These are phyloP conservation scores for Menidia menidia DNA, from an alignment of 2,797 vertebrate species.

Conservation along the genomic window DNA sequence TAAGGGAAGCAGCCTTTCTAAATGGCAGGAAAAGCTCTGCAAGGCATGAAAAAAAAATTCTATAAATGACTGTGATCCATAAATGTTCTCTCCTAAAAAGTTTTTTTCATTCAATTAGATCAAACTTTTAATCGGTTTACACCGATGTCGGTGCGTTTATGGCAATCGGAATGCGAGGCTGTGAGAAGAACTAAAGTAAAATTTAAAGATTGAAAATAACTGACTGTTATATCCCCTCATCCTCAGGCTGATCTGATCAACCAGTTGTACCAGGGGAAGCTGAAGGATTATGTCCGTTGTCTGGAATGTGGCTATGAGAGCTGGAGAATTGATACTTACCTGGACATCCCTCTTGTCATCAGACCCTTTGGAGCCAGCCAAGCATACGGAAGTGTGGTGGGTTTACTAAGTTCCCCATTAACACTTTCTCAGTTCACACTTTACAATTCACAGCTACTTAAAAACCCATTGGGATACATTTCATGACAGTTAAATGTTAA, in stretches of 20 bases:
- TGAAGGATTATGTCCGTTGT: slow-evolving; percentile 98
- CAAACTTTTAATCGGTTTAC: background rate
- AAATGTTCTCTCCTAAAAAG: no score
- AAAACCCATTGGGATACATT: background rate
- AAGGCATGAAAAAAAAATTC: no score
- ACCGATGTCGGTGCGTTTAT: background rate
- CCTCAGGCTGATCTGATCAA: slow-evolving; percentile 98
- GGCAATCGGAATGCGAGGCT: background rate
- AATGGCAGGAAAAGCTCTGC: no score
- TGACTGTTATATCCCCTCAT: slow-evolving; percentile 49
- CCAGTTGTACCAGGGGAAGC: slow-evolving; percentile 98
- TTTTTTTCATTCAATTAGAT: no score
- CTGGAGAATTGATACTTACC: slow-evolving; percentile 97
- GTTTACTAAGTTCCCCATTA: slow-evolving; percentile 66
- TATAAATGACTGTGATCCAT: no score
- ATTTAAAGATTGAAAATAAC: background rate
- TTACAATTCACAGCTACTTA: slow-evolving; percentile 3
- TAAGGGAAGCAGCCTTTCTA: no score
- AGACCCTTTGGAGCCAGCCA: slow-evolving; percentile 97
- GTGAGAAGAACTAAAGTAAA: background rate
- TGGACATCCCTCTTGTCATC: slow-evolving; percentile 99
- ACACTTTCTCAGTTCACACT: slow-evolving; percentile 1
- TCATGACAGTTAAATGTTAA: slow-evolving; percentile 4
- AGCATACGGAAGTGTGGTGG: slow-evolving; percentile 97
- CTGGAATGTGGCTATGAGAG: slow-evolving; percentile 98